Evolutionary conservation across 2,797 vertebrate species (phyloP), one percentile per base, ranked within the genome.

Genomic region (Tympanoctomys barrerae): DNA sequence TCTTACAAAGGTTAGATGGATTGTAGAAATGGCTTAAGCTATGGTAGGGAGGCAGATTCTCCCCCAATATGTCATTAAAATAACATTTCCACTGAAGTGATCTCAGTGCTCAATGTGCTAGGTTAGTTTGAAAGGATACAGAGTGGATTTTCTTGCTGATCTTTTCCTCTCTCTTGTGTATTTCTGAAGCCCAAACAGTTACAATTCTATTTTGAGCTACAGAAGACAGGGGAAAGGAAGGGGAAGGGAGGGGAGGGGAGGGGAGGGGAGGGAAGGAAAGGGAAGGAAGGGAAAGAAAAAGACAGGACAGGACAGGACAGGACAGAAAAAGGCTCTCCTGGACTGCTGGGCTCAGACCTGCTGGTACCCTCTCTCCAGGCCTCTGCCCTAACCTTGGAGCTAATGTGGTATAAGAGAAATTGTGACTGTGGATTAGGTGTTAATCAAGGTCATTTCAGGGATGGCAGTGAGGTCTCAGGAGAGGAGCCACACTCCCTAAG

Each of bases 371-470:
- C 88, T 83, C 39, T 70, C 9, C 68, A 82, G 70, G 33, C 89
- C 85, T 70, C 3, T 0, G 78, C 87, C 28, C 5, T 3, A 82
- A 81, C 33, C 71, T 75, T 93, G n/a, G 52, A 4, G 42, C 93
- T 79, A 90, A 90, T 7, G 83, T 0, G n/a, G 61, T 10, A 18
- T 19, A 87, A 94, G 92, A 81, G 80, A 70, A 97, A 78, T 28
- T 66, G 71, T 89, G 86, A 94, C 71, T 16, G 21, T 57, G 92
- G 92, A 94, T 80, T 94, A 94, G 95, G 84, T 19, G 66, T 85
- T 98, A 97, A 95, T 57, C 81, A 87, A 97, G 97, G 86, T 79
- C 94, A 91, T 90, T 87, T 81, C 84, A 90, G 82, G 64, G 54
- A 91, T 71, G 87, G 52, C 77, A 85, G 26, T 80, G 90, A 95